phyloP scores from a whole-genome alignment of 2,888 invertebrate species.

The Horisme vitalbata region DNA sequence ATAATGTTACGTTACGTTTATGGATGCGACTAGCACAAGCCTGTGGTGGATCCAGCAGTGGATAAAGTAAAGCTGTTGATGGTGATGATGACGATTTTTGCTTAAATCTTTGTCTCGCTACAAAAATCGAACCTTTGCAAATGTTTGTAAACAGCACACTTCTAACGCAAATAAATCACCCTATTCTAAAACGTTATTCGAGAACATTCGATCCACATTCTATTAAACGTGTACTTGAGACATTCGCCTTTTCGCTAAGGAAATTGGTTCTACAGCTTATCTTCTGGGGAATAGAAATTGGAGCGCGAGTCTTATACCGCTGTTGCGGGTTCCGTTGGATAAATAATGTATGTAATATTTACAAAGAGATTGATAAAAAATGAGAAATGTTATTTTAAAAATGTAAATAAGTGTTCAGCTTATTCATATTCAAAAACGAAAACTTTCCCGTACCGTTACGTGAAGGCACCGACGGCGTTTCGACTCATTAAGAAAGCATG shows the following conservation, averaged over 20 bases:
- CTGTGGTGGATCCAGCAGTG: no score
- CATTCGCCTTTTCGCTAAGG: slow-evolving; percentile 30
- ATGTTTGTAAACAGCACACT: slow-evolving; percentile 2
- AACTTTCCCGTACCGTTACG: no score
- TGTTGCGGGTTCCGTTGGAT: slow-evolving; percentile 8
- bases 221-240: slow-evolving; percentile 31
- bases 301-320: neutral
- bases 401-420: no score
- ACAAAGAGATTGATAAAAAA: no score
- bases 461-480: no score
- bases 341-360: neutral
- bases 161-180: slow-evolving; percentile 15
- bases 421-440: no score
- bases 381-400: no score
- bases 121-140: no score
- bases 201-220: slow-evolving; percentile 29
- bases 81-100: neutral
- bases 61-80: neutral
- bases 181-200: slow-evolving; percentile 18
- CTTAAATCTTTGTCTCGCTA: neutral
- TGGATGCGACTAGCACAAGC: no score
- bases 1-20: no score
- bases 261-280: slow-evolving; percentile 35
- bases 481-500: no score
- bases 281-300: slow-evolving; percentile 18